Base-by-base conservation (phyloP, 2,797 vertebrate species). In the Xiphophorus birchmanni region DNA sequence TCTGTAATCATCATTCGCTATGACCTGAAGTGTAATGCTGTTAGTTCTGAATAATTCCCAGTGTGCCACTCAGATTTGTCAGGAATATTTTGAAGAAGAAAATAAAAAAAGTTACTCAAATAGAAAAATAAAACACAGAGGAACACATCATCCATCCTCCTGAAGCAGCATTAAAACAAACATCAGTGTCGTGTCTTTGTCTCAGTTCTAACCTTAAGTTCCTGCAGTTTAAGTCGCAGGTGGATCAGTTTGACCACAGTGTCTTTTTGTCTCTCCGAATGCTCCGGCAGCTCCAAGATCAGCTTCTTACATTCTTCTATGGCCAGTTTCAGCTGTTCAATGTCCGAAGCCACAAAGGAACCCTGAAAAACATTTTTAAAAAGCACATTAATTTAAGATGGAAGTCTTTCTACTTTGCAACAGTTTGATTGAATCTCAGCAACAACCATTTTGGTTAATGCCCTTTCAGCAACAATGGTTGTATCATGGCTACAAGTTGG, bases 161-260 rank as follows among this genome's bases (percentile, higher is more conserved):
- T 44, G 54, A 76, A 8, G 40, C 54, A 60, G 32, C 58, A 77
- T 75, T n/a, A 42, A 76, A 60, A 77, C 29, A 2, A 26, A 47
- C 23, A 52, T 37, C 45, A 18, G 48, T 11, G 45, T 71, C 1
- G 0, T n/a, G 5, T 11, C 67, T 12, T 6, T 3, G 71, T 26
- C 60, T 86, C n/a, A 79, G 35, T 40, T 69, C 86, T 26, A 79
- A 99, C 98, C 97, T 99, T 97, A 47, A 99, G 96, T 85, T 99
- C 98, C 91, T 99, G 98, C 12, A 99, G 96, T 91, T 99, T 99
- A 91, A 99, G 97, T 9, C 98, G 97, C 37, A 99, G 97, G 86
- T 99, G 98, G 77, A 99, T 98, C 35, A 99, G 97, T 90, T 97
- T 96, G 54, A 98, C 97, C 45, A 99, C 98, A 0, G 97, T 97